These are phyloP conservation scores for Acromyrmex charruanus DNA, from an alignment of 1,140 invertebrate species.

Conservation along the genomic window DNA sequence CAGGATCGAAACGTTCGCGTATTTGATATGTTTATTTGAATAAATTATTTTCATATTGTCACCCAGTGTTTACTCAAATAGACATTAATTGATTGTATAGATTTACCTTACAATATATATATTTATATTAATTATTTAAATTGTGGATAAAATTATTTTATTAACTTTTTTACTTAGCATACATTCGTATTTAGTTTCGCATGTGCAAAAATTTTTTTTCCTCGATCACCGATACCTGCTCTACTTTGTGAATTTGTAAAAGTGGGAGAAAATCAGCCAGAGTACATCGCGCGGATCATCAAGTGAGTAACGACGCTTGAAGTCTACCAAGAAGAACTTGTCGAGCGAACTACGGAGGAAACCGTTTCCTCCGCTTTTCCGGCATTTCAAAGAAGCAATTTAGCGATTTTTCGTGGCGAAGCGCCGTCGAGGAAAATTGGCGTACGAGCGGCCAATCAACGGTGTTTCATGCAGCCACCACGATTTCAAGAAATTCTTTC, in stretches of 20 bases:
- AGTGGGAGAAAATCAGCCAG: slow-evolving; percentile 64
- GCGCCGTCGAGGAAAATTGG: slow-evolving; percentile 82
- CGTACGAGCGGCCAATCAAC: slow-evolving; percentile 84
- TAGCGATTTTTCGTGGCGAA: slow-evolving; percentile 84
- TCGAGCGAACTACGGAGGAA: slow-evolving; percentile 67
- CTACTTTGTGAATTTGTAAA: slow-evolving; percentile 35
- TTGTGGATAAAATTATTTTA: no score
- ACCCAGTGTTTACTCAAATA: no score
- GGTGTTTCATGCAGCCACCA: slow-evolving; percentile 82
- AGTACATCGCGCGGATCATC: slow-evolving; percentile 67
- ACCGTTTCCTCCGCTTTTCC: slow-evolving; percentile 81
- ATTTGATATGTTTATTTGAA: no score
- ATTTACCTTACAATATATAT: not conserved
- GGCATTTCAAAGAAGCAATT: slow-evolving; percentile 86
- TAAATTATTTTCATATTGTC: no score
- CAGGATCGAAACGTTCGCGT: no score
- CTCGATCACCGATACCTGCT: slow-evolving; percentile 21
- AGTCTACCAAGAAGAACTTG: slow-evolving; percentile 59
- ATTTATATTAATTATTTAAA: no score
- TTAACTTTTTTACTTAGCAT: not conserved
- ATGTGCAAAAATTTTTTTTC: slow-evolving; percentile 8
- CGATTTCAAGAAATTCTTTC: slow-evolving; percentile 79
- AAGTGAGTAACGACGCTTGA: slow-evolving; percentile 65
- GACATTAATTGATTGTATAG: no score
- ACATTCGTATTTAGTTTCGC: not conserved